Conservation (phyloP, 1,140 invertebrate genomes). For the Trichonephila inaurata region DNA sequence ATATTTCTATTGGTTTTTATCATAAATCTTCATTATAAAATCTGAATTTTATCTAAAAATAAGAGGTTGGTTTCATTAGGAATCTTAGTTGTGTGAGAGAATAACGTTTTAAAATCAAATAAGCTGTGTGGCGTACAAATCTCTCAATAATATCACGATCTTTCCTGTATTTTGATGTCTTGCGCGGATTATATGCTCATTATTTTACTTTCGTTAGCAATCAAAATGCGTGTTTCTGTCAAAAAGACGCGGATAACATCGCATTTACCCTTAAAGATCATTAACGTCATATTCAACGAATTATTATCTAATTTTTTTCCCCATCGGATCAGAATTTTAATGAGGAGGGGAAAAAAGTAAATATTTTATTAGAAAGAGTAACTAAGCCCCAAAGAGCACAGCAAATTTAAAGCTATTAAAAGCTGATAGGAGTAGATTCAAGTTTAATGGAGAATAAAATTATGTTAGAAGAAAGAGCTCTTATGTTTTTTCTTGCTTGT, state of each 20-base stretch:
- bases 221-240: neutral
- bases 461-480: neutral
- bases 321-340: neutral
- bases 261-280: neutral
- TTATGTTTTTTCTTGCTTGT: neutral
- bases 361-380: conserved; percentile 15
- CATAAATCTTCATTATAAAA: too few species aligned
- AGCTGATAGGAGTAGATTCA: neutral
- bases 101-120: too few species aligned
- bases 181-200: too few species aligned
- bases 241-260: neutral
- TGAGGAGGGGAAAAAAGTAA: neutral
- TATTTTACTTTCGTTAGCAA: neutral
- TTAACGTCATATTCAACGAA: conserved; percentile 33
- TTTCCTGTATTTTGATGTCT: too few species aligned
- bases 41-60: too few species aligned
- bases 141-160: too few species aligned
- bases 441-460: conserved; percentile 36
- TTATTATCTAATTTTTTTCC: conserved; percentile 27
- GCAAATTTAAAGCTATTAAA: neutral
- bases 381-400: neutral
- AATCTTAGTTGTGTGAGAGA: too few species aligned
- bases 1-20: too few species aligned
- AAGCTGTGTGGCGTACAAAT: too few species aligned
- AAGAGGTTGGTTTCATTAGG: too few species aligned